Percentiles rank a stretch among this genome's conserved stretches.
These are phyloP conservation scores for Sitta europaea DNA, from an alignment of 2,113 vertebrate species.

Conservation along the genomic window DNA sequence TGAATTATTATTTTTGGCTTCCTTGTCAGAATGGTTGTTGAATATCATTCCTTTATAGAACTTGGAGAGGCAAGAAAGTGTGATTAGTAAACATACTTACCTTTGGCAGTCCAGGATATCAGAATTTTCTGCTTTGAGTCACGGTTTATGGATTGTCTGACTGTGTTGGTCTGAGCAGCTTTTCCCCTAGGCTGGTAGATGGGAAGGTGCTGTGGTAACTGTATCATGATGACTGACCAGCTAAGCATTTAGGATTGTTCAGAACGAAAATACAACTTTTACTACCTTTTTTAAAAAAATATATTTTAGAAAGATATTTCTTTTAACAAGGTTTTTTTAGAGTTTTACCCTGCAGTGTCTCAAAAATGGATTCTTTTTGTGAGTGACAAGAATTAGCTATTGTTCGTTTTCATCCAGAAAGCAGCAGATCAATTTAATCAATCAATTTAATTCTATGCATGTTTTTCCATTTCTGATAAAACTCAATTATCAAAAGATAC, in stretches of 20 bases:
- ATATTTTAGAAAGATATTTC: background rate
- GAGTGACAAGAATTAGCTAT: background rate
- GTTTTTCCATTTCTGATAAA: background rate
- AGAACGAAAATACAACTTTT: background rate
- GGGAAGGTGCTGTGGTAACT: background rate
- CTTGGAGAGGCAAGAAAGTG: background rate
- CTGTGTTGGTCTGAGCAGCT: background rate
- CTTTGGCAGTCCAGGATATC: background rate
- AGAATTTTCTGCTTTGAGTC: background rate
- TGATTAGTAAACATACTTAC: background rate
- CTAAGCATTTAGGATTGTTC: background rate
- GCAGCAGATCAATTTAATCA: background rate
- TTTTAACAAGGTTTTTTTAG: background rate
- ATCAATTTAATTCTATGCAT: background rate
- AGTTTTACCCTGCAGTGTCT: background rate
- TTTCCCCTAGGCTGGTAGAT: background rate
- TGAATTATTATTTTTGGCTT: background rate
- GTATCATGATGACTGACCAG: background rate
- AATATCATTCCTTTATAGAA: background rate
- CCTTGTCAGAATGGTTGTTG: background rate
- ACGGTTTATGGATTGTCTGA: background rate
- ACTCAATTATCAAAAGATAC: background rate
- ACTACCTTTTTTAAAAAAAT: accelerated
- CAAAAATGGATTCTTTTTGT: background rate
- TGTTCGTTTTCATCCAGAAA: background rate